phyloP scores from a whole-genome alignment of 2,888 invertebrate genomes.

The Noctuana brunneofusca region DNA sequence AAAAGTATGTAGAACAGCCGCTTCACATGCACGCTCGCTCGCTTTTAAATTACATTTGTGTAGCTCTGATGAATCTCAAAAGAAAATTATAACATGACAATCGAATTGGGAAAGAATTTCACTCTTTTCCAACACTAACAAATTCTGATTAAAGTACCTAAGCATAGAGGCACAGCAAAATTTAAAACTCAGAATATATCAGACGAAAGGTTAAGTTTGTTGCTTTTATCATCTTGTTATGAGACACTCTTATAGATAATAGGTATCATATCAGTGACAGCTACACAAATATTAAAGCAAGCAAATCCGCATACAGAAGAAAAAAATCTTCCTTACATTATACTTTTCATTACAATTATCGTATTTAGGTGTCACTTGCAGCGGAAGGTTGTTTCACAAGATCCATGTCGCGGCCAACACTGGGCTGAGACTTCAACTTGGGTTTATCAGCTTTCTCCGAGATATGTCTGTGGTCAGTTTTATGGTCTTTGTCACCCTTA shows the following conservation, averaged over 20 bases:
- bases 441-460: slow-evolving; percentile 50
- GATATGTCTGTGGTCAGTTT: slow-evolving; percentile 43
- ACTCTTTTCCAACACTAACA: background rate
- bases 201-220: background rate
- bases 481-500: slow-evolving; percentile 18
- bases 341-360: slow-evolving; percentile 28
- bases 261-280: background rate
- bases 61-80: background rate
- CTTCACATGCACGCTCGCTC: background rate
- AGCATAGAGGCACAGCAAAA: too few relatives aligned
- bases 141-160: too few relatives aligned
- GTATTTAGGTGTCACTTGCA: slow-evolving; percentile 75
- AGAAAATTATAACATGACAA: too few relatives aligned
- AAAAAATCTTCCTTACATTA: background rate
- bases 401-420: slow-evolving; percentile 83
- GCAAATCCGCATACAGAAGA: slow-evolving; percentile 1
- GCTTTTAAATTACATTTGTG: background rate
- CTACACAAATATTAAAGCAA: background rate
- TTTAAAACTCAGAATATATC: too few relatives aligned
- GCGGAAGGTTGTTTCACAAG: slow-evolving; percentile 79
- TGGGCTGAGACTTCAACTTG: slow-evolving; percentile 68
- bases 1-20: background rate
- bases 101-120: too few relatives aligned
- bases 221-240: too few relatives aligned
- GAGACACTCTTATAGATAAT: background rate